Percentiles rank a stretch among this genome's conserved stretches.
Conservation (phyloP, 1,140 invertebrate species). For the Bombus polaris region DNA sequence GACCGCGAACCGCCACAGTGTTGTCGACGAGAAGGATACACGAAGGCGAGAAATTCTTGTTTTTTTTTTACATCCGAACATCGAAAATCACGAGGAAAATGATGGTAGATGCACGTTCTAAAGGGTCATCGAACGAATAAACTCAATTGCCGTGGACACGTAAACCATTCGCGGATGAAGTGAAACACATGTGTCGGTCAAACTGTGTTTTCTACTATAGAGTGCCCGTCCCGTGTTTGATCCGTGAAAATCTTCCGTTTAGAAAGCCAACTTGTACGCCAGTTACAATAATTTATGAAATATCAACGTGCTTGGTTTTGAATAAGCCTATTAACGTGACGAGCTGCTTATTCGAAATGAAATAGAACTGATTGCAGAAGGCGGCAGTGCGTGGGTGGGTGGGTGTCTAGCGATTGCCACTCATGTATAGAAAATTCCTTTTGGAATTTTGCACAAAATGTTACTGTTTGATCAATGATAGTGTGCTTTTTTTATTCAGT, state of each 20-base stretch:
- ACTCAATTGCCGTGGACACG: slow-evolving; percentile 56
- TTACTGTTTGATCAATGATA: slow-evolving; percentile 32
- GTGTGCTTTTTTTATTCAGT: slow-evolving; percentile 18
- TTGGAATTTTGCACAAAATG: slow-evolving; percentile 54
- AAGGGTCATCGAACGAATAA: slow-evolving; percentile 57
- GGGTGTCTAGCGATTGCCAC: slow-evolving; percentile 66
- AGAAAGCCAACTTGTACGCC: slow-evolving; percentile 36
- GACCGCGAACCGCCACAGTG: slow-evolving; percentile 73
- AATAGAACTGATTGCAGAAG: slow-evolving; percentile 70
- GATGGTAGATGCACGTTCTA: slow-evolving; percentile 64
- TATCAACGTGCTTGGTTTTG: slow-evolving; percentile 34
- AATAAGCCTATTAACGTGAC: slow-evolving; percentile 59
- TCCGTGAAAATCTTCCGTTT: slow-evolving; percentile 53
- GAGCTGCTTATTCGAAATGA: slow-evolving; percentile 60
- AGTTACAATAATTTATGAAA: slow-evolving; percentile 18
- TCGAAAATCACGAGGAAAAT: slow-evolving; percentile 70
- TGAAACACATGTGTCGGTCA: slow-evolving; percentile 74
- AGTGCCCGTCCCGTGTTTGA: slow-evolving; percentile 66
- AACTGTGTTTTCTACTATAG: slow-evolving; percentile 65
- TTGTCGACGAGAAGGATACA: slow-evolving; percentile 75
- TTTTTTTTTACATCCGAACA: slow-evolving; percentile 69
- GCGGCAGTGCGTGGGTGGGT: slow-evolving; percentile 78
- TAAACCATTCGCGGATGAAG: slow-evolving; percentile 59
- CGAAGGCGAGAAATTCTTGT: slow-evolving; percentile 70
- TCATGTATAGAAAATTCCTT: slow-evolving; percentile 59